Percentiles rank a stretch among this genome's conserved stretches.
Conservation (phyloP, 2,797 vertebrate species). For the Urophycis tenuis region DNA sequence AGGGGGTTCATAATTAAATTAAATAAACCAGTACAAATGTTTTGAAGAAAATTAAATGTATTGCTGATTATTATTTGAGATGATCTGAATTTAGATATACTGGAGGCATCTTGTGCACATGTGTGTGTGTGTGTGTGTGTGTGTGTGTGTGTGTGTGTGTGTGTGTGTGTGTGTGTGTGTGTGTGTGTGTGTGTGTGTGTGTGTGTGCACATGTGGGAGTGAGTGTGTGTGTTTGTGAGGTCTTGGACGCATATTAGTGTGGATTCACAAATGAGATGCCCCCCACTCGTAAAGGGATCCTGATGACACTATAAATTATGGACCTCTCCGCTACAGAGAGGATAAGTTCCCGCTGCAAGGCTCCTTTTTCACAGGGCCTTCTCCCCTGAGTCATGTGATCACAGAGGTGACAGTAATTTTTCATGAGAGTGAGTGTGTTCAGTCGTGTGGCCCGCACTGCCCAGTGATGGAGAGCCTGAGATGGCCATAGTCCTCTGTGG, state of each 20-base stretch:
- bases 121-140: conserved; percentile 14
- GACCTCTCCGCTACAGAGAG: conserved; percentile 68
- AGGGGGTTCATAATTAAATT: neutral
- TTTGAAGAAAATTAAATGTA: neutral
- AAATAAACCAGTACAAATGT: neutral
- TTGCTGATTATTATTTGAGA: neutral
- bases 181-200: no score
- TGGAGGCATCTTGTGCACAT: conserved; percentile 5
- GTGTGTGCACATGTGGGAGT: no score
- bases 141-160: no score
- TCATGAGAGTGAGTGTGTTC: conserved; percentile 71
- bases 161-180: no score
- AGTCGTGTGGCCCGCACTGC: conserved; percentile 50
- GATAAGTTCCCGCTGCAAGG: conserved; percentile 73
- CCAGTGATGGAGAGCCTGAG: conserved; percentile 43
- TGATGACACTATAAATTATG: conserved; percentile 89
- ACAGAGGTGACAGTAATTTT: conserved; percentile 73
- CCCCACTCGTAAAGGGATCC: conserved; percentile 85
- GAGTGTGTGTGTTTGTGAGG: neutral
- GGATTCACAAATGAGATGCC: conserved; percentile 59
- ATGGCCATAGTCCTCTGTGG: conserved; percentile 25
- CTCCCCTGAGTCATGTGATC: conserved; percentile 72
- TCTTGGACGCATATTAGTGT: no score
- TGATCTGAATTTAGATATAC: neutral
- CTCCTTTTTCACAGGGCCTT: conserved; percentile 81